Evolutionary conservation across 2,113 vertebrate species (phyloP), one percentile per base, ranked within the genome.

Genomic region (Gobio gobio): DNA sequence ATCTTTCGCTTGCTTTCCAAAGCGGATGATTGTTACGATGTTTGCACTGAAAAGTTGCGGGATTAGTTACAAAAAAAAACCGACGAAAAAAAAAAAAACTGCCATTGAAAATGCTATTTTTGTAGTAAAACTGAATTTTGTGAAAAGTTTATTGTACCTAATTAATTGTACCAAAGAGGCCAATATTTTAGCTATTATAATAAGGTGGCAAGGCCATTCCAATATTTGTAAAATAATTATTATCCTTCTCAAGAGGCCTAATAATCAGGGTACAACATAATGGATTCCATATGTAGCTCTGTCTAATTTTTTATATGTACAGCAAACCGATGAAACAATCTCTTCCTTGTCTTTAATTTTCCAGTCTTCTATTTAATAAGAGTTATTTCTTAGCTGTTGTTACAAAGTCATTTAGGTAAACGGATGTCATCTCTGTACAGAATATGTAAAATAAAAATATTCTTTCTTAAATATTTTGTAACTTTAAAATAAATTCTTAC

Each of bases 31-130:
- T 97, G 95, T 97, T 96, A 96, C 93, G 96, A 97, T 93, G 96
- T 99, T 99, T 99, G 98, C 98, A 99, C 98, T 99, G 98, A 98
- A 93, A 97, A 97, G 97, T 97, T 97, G 97, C 96, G 96, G 95
- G 96, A 97, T 96, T 97, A 97, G 96, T 94, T 94, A 91, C 90
- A 93, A 92, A 90, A 92, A 84, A 89, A 86, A 82, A 85, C 68
- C 78, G 89, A 92, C 94, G 81, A 88, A 82, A 85, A 85, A 78
- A 83, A 90, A 87, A 82, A 95, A 95, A 97, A 96, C 95, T 98
- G 97, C 96, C 97, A 97, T 98, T 97, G 96, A 97, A 92, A 92
- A 95, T 93, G 95, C 96, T 98, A 98, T 98, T 99, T 99, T 99
- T 99, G 96, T 98, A 98, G 96, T 96, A 96, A 93, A 97, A 95